Conservation (phyloP, 2,113 vertebrate species). For the Seriola rivoliana region DNA sequence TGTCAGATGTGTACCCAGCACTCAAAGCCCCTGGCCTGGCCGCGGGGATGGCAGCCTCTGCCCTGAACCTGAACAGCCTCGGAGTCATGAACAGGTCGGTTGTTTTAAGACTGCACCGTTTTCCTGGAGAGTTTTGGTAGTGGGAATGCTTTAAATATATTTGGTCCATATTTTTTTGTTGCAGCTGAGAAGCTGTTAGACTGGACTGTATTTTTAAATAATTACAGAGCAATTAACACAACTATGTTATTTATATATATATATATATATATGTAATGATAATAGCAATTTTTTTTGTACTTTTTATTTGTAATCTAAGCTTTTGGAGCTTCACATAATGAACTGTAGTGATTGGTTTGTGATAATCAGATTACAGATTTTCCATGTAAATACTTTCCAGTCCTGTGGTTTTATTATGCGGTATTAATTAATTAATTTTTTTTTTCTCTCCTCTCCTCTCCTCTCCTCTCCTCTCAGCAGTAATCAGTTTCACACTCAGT, state of each 20-base stretch:
- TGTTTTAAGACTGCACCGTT: neutral
- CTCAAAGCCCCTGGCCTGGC: slow-evolving; percentile 76
- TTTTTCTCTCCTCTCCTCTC: neutral
- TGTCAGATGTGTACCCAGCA: slow-evolving; percentile 75
- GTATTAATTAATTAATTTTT: too few relatives aligned
- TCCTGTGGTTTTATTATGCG: too few relatives aligned
- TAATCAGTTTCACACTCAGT: slow-evolving; percentile 76
- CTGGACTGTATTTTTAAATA: too few relatives aligned
- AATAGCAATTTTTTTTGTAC: too few relatives aligned
- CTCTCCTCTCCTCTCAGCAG: slow-evolving; percentile 55
- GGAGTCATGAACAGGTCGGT: slow-evolving; percentile 79
- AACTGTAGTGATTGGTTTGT: too few relatives aligned
- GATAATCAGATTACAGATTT: too few relatives aligned
- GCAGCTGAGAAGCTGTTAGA: neutral
- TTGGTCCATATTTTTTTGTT: neutral
- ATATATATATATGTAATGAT: too few relatives aligned
- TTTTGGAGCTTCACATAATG: too few relatives aligned
- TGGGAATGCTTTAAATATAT: slow-evolving; percentile 17
- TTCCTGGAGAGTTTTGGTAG: neutral
- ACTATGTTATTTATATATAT: neutral
- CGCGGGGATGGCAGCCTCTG: slow-evolving; percentile 80
- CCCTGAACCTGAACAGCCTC: slow-evolving; percentile 74
- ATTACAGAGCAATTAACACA: too few relatives aligned
- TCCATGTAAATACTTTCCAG: too few relatives aligned
- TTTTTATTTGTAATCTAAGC: too few relatives aligned